These are phyloP conservation scores for Corythornis cristatus DNA, from an alignment of 2,113 vertebrate species.

Conservation along the genomic window DNA sequence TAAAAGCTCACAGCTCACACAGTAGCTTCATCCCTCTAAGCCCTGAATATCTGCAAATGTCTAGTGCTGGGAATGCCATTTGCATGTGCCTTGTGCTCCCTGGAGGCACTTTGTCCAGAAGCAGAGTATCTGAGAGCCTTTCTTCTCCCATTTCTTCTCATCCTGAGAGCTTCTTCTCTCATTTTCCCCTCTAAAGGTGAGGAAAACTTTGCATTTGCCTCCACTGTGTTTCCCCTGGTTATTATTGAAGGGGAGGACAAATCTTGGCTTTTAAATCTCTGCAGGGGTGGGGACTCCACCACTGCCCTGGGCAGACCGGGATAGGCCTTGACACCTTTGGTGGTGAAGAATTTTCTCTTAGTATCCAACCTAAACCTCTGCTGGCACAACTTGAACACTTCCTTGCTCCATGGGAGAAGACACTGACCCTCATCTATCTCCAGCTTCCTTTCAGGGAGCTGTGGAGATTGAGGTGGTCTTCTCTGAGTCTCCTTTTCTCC, in stretches of 20 bases:
- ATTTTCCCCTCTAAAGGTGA: not conserved
- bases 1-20: not conserved
- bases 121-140: not conserved
- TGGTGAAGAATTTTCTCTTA: too few relatives aligned
- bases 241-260: not conserved
- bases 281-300: too few relatives aligned
- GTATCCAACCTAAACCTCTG: too few relatives aligned
- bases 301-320: too few relatives aligned
- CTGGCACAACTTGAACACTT: too few relatives aligned
- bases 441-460: too few relatives aligned
- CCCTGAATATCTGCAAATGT: not conserved
- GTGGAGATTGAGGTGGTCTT: too few relatives aligned
- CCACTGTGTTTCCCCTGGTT: not conserved
- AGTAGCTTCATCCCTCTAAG: not conserved
- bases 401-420: too few relatives aligned
- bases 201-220: not conserved
- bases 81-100: not conserved
- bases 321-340: too few relatives aligned
- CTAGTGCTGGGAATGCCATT: not conserved
- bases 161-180: not conserved
- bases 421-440: too few relatives aligned
- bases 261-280: not conserved
- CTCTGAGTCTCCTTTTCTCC: too few relatives aligned
- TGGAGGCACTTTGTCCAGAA: not conserved
- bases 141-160: too few relatives aligned